phyloP scores from a whole-genome alignment of 1,140 invertebrate genomes.

The Holotrichia oblita region DNA sequence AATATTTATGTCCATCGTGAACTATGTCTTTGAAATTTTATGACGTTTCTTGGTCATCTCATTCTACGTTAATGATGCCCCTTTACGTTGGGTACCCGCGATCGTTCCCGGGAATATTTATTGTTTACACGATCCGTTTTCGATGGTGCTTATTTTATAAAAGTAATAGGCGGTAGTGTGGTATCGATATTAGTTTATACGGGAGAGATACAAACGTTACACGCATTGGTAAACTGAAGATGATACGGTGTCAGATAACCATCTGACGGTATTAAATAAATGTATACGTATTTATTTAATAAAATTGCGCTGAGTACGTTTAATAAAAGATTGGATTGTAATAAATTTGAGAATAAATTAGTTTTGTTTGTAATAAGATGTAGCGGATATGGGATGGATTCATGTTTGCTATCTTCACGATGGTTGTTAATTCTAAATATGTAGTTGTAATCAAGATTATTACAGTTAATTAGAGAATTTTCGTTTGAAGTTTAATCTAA shows the following conservation, averaged over 20 bases:
- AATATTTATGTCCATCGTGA: slow-evolving; percentile 11
- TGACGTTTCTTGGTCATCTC: slow-evolving; percentile 15
- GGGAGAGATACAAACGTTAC: background rate
- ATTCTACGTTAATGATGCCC: background rate
- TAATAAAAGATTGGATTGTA: no score
- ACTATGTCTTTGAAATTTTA: slow-evolving; percentile 18
- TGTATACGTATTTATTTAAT: background rate
- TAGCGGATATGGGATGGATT: no score
- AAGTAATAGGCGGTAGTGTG: background rate
- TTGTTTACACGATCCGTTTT: background rate
- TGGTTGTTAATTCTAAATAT: no score
- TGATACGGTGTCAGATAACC: slow-evolving; percentile 7
- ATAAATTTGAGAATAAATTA: no score
- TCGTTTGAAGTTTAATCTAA: no score
- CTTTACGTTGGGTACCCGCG: background rate
- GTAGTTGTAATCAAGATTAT: no score
- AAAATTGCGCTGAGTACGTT: no score
- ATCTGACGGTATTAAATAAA: background rate
- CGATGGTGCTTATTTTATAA: background rate
- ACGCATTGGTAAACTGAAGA: background rate
- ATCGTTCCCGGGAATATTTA: background rate
- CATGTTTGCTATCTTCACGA: no score
- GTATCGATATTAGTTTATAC: slow-evolving; percentile 5
- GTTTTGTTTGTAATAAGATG: no score
- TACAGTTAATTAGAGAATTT: no score